Evolutionary conservation across 2,113 vertebrate species (phyloP).

Genomic region (Dissostichus mawsoni): DNA sequence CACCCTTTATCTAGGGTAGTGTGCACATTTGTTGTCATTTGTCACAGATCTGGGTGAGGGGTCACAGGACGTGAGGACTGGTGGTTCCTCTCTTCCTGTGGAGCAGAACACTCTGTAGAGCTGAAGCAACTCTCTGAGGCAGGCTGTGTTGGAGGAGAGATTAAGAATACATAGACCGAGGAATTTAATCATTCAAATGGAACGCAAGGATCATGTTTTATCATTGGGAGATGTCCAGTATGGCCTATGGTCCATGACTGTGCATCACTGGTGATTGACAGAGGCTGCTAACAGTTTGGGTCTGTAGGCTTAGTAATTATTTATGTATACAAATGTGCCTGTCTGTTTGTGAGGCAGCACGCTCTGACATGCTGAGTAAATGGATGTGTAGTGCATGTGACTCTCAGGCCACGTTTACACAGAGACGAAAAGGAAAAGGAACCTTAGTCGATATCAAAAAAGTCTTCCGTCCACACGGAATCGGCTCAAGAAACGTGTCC

Average conservation of each 20-base stretch:
- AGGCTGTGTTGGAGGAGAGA: neutral
- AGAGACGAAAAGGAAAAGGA: no score
- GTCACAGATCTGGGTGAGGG: neutral
- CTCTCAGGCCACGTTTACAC: no score
- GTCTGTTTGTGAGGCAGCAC: slow-evolving; percentile 51
- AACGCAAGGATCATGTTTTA: neutral
- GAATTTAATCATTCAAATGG: neutral
- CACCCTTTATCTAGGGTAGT: no score
- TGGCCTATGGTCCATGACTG: neutral
- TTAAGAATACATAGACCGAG: neutral
- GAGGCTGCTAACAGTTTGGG: slow-evolving; percentile 23
- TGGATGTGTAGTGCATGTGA: slow-evolving; percentile 43
- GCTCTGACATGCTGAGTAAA: slow-evolving; percentile 55
- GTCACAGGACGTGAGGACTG: neutral
- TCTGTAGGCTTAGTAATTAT: slow-evolving; percentile 60
- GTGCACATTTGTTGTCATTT: neutral
- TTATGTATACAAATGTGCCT: slow-evolving; percentile 68
- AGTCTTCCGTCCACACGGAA: no score
- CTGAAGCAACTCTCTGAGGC: neutral
- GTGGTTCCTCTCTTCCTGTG: neutral
- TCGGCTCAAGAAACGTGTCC: no score
- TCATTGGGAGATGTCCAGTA: neutral
- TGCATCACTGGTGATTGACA: slow-evolving; percentile 3
- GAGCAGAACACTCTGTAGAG: neutral
- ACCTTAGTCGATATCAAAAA: no score